phyloP scores from a whole-genome alignment of 1,140 invertebrate species.

The Caligus rogercresseyi region DNA sequence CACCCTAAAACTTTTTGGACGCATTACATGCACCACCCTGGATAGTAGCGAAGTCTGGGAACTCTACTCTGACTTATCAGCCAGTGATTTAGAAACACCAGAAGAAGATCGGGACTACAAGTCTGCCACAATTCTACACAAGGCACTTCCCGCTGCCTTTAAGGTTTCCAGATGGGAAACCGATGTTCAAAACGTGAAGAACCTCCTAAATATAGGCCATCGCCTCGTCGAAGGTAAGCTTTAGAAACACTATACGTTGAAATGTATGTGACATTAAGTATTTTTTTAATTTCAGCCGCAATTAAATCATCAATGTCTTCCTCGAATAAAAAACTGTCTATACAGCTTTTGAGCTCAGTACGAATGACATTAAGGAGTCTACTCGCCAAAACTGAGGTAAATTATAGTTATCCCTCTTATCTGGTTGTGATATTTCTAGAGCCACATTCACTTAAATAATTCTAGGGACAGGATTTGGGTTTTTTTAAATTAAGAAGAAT shows the following conservation, averaged over 20 bases:
- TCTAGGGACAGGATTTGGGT: too few species aligned
- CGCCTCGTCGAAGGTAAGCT: not conserved
- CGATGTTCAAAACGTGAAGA: constrained; percentile 31
- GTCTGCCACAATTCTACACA: constrained; percentile 37
- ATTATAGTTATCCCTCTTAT: not conserved
- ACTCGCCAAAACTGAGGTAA: constrained; percentile 1
- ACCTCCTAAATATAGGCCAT: not conserved
- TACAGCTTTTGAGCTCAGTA: not conserved
- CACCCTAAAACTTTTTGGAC: constrained; percentile 54
- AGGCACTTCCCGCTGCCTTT: constrained; percentile 33
- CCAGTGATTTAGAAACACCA: constrained; percentile 39
- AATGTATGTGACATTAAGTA: not conserved
- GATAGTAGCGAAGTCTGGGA: constrained; percentile 56
- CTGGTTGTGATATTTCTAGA: too few species aligned
- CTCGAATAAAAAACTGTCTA: not conserved
- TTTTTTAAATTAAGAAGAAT: too few species aligned
- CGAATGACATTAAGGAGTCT: constrained; percentile 4
- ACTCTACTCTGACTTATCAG: constrained; percentile 38
- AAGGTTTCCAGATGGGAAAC: constrained; percentile 40
- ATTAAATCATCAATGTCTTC: not conserved
- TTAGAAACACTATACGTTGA: not conserved
- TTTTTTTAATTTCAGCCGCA: not conserved
- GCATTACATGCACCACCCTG: constrained; percentile 44
- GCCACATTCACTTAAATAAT: too few species aligned
- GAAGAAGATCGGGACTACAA: constrained; percentile 40